Base-by-base conservation (phyloP, 2,888 invertebrate species). In the Diploptera punctata region DNA sequence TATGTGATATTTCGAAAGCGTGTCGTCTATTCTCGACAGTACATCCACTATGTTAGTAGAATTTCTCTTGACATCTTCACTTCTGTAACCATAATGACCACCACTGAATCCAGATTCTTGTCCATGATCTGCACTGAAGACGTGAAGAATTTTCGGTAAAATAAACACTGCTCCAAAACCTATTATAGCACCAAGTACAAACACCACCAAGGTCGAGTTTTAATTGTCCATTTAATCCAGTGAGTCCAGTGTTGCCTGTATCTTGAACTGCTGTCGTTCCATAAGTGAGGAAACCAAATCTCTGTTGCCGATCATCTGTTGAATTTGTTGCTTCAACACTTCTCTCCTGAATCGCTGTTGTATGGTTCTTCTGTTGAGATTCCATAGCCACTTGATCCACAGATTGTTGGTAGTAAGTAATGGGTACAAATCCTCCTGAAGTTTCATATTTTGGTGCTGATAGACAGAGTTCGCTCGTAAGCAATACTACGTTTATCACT, bases 131-230 rank as follows among this genome's bases (percentile, higher is more conserved):
- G 9, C 89, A 0, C 91, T 89, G 72, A 94, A 87, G 0, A 91
- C 87, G 74, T 91, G 88, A 2, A 94, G 87, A 49, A 94, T 81
- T 82, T 94, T 94, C 0, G 94, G 94, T 62, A 94, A 86, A 2
- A 94, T 88, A 19, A 94, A 84, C 72, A 94, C 89, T 1, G 93
- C 93, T 16, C 94, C 94, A 67, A 94, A 89, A 0, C 94, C 94
- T 60, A 94, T 86, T 1, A 94, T 86, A 1, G 93, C 93, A 0
- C 94, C 94, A 26, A 94, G 83, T 7, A 94, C 88, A 9, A 52
- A 94, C 89, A 0, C 94, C 94, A 5, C 94, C 94, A 0, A 94
- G 84, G 79, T 94, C 94, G 68, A 94, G 88, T 83, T 93, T 94
- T 73, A 92, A 85, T 0, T 93, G 93, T 1, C 89, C 89, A 18